A percentile compares a stretch with the other conserved stretches of the same genome.
These are phyloP conservation scores for Hycleus cichorii DNA, from an alignment of 1,140 invertebrate species.

Conservation along the genomic window DNA sequence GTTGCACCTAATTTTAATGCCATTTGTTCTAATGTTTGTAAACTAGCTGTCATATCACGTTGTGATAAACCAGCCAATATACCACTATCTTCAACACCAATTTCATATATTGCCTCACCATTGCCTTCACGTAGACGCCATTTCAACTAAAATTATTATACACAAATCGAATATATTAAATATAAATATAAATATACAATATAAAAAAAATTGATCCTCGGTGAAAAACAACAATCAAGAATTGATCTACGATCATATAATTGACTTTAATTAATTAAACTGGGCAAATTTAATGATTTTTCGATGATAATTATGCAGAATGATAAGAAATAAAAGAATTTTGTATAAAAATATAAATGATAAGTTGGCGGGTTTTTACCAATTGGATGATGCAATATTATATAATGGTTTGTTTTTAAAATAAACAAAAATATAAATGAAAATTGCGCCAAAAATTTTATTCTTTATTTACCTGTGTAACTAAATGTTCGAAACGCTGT, in stretches of 20 bases:
- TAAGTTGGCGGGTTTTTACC: too few species aligned
- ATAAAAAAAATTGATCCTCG: too few species aligned
- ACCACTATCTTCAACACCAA: slow-evolving; percentile 92
- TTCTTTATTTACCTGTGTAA: slow-evolving; percentile 61
- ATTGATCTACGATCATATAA: too few species aligned
- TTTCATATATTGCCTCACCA: slow-evolving; percentile 94
- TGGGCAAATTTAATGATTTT: too few species aligned
- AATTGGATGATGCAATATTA: too few species aligned
- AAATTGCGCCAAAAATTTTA: too few species aligned
- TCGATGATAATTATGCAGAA: not conserved
- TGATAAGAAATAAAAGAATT: not conserved
- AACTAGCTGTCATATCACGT: slow-evolving; percentile 72
- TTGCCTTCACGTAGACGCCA: slow-evolving; percentile 82
- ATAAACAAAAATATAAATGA: too few species aligned
- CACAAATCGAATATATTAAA: too few species aligned
- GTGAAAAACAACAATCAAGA: too few species aligned
- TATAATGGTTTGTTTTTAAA: too few species aligned
- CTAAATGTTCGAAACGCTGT: slow-evolving; percentile 79
- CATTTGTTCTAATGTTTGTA: slow-evolving; percentile 79
- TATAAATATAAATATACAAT: not conserved
- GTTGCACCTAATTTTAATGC: slow-evolving; percentile 75
- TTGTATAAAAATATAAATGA: too few species aligned
- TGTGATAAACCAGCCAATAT: slow-evolving; percentile 70
- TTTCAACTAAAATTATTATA: slow-evolving; percentile 57
- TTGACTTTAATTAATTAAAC: too few species aligned